phyloP scores from a whole-genome alignment of 2,113 vertebrate genomes.

The Rhombomys opimus region DNA sequence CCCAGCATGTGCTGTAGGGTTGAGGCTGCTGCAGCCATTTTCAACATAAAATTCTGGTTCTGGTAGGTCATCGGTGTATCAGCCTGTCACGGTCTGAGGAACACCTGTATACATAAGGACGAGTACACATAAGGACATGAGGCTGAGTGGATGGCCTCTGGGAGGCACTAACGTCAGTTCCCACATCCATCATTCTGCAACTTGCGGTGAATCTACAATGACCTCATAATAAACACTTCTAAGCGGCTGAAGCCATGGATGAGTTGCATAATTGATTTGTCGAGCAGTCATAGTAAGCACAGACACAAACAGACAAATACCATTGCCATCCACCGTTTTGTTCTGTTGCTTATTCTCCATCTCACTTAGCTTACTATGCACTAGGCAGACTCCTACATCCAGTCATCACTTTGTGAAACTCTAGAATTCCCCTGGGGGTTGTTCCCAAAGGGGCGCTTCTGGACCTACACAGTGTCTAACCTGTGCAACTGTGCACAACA shows the following conservation, averaged over 20 bases:
- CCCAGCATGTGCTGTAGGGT: too few species aligned
- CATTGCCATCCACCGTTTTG: background rate
- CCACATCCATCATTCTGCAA: background rate
- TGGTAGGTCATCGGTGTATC: background rate
- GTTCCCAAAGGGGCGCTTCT: background rate
- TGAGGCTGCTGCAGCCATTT: background rate
- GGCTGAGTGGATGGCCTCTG: background rate
- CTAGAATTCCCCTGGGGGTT: background rate
- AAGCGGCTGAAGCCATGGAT: background rate
- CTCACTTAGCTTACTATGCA: background rate
- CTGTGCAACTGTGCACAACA: background rate
- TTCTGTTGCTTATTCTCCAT: background rate
- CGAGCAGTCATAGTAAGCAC: background rate
- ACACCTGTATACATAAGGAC: too few species aligned
- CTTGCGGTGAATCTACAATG: background rate
- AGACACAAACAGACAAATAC: background rate
- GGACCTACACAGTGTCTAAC: background rate
- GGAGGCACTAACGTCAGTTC: background rate
- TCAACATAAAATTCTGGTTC: background rate
- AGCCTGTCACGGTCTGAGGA: background rate
- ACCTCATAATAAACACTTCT: background rate
- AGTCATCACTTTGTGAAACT: background rate
- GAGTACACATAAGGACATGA: background rate
- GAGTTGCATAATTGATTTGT: background rate
- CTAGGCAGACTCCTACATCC: accelerated